Evolutionary conservation across 2,797 vertebrate genomes (phyloP).

Genomic region (Loris lydekkerianus): DNA sequence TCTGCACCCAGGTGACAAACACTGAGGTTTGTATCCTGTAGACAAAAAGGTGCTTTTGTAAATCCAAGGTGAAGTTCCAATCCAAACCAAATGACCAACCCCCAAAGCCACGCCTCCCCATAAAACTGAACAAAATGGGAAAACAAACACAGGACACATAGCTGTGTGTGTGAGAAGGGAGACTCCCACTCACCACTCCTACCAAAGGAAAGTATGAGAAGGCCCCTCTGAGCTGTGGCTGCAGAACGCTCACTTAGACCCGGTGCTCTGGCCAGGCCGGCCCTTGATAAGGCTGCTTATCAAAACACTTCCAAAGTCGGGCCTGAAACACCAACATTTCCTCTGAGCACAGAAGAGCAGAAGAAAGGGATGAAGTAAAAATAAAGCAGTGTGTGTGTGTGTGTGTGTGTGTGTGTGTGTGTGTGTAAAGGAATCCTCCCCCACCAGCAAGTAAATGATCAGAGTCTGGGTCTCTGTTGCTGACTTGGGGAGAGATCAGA

Average conservation of each 20-base stretch:
- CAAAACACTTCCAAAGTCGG: background rate
- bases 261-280: background rate
- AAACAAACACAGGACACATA: background rate
- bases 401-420: no score
- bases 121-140: background rate
- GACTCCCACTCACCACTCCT: background rate
- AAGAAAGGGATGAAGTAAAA: background rate
- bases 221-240: background rate
- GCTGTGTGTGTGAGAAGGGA: background rate
- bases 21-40: background rate
- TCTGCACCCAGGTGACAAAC: background rate
- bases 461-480: background rate
- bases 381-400: no score
- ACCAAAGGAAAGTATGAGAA: background rate
- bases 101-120: background rate
- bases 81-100: background rate
- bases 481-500: background rate
- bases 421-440: background rate
- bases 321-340: background rate
- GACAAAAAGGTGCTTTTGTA: conserved; percentile 54
- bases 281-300: background rate
- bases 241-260: background rate
- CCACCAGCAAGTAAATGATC: background rate
- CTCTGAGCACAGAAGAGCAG: background rate
- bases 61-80: conserved; percentile 49